Percentiles rank a stretch among this genome's conserved stretches.
Conservation (phyloP, 2,888 invertebrate species). For the Halocaridina rubra region DNA sequence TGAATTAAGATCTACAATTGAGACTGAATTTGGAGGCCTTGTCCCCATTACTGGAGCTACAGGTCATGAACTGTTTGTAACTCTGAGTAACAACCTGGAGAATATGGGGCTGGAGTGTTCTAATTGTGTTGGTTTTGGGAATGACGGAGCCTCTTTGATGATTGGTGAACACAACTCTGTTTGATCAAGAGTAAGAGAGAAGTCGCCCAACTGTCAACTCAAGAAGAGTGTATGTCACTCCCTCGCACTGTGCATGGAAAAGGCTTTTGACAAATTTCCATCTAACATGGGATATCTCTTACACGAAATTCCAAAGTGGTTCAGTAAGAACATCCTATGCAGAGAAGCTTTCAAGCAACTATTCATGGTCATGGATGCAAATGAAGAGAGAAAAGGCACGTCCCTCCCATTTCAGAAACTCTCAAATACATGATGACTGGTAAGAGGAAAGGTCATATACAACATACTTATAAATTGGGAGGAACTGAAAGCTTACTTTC, state of each 20-base stretch:
- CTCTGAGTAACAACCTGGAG: background rate
- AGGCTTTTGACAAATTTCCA: background rate
- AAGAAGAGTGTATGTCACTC: background rate
- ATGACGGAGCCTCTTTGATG: too few relatives aligned
- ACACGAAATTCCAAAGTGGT: background rate
- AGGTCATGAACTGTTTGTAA: background rate
- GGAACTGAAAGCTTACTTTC: background rate
- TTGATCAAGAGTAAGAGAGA: too few relatives aligned
- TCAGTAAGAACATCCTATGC: background rate
- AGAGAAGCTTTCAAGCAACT: background rate
- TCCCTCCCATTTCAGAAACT: background rate
- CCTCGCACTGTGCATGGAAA: background rate
- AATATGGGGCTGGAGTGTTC: background rate
- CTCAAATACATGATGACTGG: background rate
- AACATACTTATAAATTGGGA: slow-evolving; percentile 2
- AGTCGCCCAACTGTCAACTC: too few relatives aligned
- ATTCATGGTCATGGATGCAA: background rate
- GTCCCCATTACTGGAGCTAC: too few relatives aligned
- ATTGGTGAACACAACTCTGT: too few relatives aligned
- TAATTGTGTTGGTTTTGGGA: background rate
- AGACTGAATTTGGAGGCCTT: too few relatives aligned
- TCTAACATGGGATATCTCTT: background rate
- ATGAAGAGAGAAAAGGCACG: background rate
- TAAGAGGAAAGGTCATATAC: background rate
- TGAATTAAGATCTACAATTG: too few relatives aligned